Percentiles rank a stretch among this genome's conserved stretches.
Conservation (phyloP, 2,113 vertebrate genomes). For the Meriones unguiculatus region DNA sequence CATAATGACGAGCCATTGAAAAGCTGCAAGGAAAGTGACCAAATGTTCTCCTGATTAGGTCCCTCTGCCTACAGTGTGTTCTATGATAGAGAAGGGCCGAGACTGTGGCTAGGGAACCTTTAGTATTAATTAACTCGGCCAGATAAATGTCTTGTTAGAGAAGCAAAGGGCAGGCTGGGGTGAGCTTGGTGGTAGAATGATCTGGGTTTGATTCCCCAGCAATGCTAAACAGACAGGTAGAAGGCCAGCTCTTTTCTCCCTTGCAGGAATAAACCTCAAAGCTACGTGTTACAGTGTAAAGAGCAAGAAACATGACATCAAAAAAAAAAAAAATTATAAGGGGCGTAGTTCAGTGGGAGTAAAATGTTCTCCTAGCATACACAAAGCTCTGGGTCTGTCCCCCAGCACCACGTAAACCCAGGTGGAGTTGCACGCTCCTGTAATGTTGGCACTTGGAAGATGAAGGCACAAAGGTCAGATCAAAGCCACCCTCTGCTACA, state of each 20-base stretch:
- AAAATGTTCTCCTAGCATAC: background rate
- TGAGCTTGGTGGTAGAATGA: background rate
- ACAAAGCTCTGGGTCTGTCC: background rate
- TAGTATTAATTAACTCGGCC: background rate
- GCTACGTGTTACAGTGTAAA: background rate
- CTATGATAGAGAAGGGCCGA: background rate
- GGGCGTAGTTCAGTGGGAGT: background rate
- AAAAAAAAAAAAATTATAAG: background rate
- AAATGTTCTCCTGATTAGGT: background rate
- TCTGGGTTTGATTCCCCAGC: background rate
- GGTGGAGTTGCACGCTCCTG: background rate
- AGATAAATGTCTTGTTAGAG: background rate
- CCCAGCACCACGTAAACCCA: background rate
- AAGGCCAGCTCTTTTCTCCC: background rate
- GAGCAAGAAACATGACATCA: background rate
- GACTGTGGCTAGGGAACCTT: background rate
- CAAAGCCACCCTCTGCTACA: background rate
- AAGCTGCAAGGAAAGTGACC: background rate
- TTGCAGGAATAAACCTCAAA: background rate
- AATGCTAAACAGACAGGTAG: background rate
- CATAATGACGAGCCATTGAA: background rate
- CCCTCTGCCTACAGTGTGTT: background rate
- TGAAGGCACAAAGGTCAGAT: background rate
- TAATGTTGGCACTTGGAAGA: background rate
- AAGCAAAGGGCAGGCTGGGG: background rate